A percentile compares a stretch with the other conserved stretches of the same genome.
Evolutionary conservation across 2,888 invertebrate genomes (phyloP).

Genomic region (Eilema depressum): DNA sequence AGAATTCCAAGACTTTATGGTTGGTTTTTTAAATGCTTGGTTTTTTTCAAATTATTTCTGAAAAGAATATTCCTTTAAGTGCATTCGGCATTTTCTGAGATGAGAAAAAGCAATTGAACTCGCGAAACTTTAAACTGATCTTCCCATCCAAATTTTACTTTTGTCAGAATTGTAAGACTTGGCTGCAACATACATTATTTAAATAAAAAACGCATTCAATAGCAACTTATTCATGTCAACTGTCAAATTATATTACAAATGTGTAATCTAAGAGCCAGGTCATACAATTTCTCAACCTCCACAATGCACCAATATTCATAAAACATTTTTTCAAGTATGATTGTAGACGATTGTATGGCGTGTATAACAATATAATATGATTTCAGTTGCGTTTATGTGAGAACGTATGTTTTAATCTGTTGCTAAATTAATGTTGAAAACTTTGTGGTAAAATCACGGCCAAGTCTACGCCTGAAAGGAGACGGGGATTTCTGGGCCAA

Average conservation of each 20-base stretch:
- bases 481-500: no score
- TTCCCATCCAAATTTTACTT: no score
- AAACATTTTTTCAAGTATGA: slow-evolving; percentile 20
- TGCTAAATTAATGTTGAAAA: slow-evolving; percentile 26
- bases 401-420: slow-evolving; percentile 31
- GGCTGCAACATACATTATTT: no score
- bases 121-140: no score
- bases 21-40: no score
- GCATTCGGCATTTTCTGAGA: no score
- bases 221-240: not conserved
- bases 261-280: not conserved
- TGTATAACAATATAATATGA: slow-evolving; percentile 32
- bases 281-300: not conserved
- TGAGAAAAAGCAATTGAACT: no score
- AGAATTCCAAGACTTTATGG: no score
- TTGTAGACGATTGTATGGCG: slow-evolving; percentile 14
- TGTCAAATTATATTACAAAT: not conserved
- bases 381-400: slow-evolving; percentile 30
- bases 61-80: no score
- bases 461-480: no score
- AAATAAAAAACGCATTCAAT: not conserved
- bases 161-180: no score
- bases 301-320: slow-evolving; percentile 3
- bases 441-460: not conserved
- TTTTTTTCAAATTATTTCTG: no score